These are phyloP conservation scores for Xylota sylvarum DNA, from an alignment of 2,888 invertebrate species.

Conservation along the genomic window DNA sequence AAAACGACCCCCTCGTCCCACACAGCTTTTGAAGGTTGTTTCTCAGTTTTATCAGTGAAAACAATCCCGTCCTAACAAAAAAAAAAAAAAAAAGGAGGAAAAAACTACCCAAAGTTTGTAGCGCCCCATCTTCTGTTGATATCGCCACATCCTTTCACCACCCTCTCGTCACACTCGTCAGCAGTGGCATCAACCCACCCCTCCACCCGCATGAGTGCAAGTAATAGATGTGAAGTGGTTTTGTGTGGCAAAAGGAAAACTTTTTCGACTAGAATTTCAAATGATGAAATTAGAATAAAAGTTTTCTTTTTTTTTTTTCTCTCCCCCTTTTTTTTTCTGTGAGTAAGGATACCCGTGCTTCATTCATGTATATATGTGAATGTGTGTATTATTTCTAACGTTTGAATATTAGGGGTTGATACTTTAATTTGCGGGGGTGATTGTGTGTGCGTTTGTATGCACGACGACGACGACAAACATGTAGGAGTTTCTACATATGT, in stretches of 20 bases:
- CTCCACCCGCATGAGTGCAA: slow-evolving; percentile 20
- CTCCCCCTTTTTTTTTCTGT: background rate
- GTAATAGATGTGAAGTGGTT: slow-evolving; percentile 69
- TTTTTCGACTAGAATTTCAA: slow-evolving; percentile 69
- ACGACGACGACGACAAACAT: slow-evolving; percentile 2
- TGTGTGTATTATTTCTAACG: slow-evolving; percentile 4
- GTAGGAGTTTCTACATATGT: slow-evolving; percentile 51
- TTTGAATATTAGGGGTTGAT: slow-evolving; percentile 46
- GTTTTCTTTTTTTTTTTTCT: slow-evolving; percentile 8
- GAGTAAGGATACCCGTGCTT: slow-evolving; percentile 1
- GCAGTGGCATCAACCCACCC: background rate
- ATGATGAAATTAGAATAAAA: slow-evolving; percentile 73
- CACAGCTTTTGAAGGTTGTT: slow-evolving; percentile 31
- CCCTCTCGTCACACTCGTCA: slow-evolving; percentile 8
- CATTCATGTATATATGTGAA: background rate
- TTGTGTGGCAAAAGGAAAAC: slow-evolving; percentile 60
- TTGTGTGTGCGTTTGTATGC: slow-evolving; percentile 2
- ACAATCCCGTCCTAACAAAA: background rate
- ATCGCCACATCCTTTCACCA: slow-evolving; percentile 17
- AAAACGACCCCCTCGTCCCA: slow-evolving; percentile 25
- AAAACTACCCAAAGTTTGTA: slow-evolving; percentile 24
- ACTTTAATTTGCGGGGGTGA: slow-evolving; percentile 41
- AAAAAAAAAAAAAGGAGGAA: slow-evolving; percentile 15
- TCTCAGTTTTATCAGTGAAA: background rate
- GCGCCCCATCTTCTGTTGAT: background rate